Evolutionary conservation across 2,888 invertebrate species (phyloP).

Genomic region (Ceratothoa steindachneri): DNA sequence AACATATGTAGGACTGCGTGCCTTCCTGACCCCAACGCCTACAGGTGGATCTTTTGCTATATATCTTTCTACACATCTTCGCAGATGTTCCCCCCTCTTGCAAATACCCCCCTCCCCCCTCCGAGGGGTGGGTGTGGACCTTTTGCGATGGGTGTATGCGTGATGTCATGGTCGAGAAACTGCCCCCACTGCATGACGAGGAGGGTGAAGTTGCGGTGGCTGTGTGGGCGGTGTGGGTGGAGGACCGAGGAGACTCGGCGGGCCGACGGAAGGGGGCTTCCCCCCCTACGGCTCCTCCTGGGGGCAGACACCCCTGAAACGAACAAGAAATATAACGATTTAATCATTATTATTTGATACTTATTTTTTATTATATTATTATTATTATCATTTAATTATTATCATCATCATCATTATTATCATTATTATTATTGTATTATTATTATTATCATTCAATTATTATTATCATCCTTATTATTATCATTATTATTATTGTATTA

Average conservation of each 20-base stretch:
- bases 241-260: slow-evolving; percentile 23
- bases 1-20: too few species aligned
- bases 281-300: not conserved
- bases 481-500: too few species aligned
- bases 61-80: too few species aligned
- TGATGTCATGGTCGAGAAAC: slow-evolving; percentile 55
- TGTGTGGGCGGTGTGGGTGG: slow-evolving; percentile 14
- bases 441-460: too few species aligned
- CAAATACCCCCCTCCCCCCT: not conserved
- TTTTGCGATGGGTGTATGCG: slow-evolving; percentile 50
- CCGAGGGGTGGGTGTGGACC: slow-evolving; percentile 36
- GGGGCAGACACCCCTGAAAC: slow-evolving; percentile 24
- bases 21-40: too few species aligned
- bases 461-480: too few species aligned
- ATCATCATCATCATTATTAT: not conserved
- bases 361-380: not conserved
- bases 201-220: slow-evolving; percentile 35
- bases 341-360: not conserved
- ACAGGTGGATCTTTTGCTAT: too few species aligned
- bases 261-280: slow-evolving; percentile 24
- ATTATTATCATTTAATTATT: too few species aligned
- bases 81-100: too few species aligned
- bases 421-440: not conserved
- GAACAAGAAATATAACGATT: not conserved
- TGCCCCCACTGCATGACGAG: slow-evolving; percentile 57